These are phyloP conservation scores for Manduca sexta DNA, from an alignment of 1,140 invertebrate species.

Conservation along the genomic window DNA sequence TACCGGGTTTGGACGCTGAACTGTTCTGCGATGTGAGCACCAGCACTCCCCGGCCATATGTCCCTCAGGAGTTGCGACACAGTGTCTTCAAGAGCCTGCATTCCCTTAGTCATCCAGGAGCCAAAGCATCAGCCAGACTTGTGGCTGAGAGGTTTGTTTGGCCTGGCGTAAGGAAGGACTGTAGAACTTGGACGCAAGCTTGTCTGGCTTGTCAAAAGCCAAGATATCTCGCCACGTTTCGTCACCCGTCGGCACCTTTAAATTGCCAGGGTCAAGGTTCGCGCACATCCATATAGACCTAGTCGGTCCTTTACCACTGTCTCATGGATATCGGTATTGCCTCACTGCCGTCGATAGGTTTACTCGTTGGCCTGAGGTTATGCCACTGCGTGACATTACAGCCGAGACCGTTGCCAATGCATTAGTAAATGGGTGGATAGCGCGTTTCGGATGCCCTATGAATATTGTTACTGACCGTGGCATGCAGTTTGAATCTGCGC, in stretches of 20 bases:
- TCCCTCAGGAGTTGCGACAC: background rate
- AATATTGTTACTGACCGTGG: background rate
- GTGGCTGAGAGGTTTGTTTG: constrained; percentile 7
- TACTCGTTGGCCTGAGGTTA: constrained; percentile 1
- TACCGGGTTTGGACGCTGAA: background rate
- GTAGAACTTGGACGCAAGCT: constrained; percentile 1
- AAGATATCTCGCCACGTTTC: constrained; percentile 1
- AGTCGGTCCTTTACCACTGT: background rate
- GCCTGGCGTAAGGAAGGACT: constrained; percentile 3
- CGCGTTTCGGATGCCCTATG: background rate
- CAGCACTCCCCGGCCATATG: background rate
- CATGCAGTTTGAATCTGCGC: background rate
- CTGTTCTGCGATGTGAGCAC: constrained; percentile 6
- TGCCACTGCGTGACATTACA: background rate
- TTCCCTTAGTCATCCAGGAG: constrained; percentile 7
- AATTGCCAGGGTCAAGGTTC: background rate
- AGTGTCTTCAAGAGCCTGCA: constrained; percentile 1
- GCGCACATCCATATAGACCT: background rate
- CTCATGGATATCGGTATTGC: background rate
- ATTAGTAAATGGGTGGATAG: background rate
- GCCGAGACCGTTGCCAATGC: background rate
- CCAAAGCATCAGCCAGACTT: constrained; percentile 1
- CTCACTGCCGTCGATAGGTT: constrained; percentile 1
- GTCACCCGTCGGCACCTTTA: background rate
- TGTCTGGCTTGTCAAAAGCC: constrained; percentile 4